Percentiles rank a stretch among this genome's conserved stretches.
Conservation (phyloP, 2,888 invertebrate species). For the Chironomus riparius region DNA sequence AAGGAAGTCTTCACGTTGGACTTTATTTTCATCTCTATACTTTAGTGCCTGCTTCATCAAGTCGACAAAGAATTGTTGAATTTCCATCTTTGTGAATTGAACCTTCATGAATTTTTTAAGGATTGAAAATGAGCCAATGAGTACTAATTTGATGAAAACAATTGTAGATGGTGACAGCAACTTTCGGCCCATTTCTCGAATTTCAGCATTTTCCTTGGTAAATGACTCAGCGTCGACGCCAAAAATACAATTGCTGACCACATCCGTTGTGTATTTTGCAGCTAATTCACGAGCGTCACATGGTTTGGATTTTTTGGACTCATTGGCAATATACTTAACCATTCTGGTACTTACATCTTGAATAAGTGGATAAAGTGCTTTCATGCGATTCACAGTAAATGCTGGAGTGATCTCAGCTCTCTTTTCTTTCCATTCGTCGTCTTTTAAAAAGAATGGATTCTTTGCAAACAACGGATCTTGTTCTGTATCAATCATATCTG, state of each 20-base stretch:
- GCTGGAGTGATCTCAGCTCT: slow-evolving; percentile 32
- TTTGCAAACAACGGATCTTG: slow-evolving; percentile 32
- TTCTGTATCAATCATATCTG: slow-evolving; percentile 17
- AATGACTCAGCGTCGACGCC: slow-evolving; percentile 43
- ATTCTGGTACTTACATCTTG: not conserved
- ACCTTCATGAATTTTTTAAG: slow-evolving; percentile 29
- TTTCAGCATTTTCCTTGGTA: slow-evolving; percentile 32
- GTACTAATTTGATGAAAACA: slow-evolving; percentile 29
- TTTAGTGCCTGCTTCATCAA: slow-evolving; percentile 33
- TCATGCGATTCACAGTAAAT: slow-evolving; percentile 29
- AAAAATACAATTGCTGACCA: slow-evolving; percentile 43
- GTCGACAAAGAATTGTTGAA: slow-evolving; percentile 22
- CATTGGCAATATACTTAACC: not conserved
- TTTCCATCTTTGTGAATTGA: slow-evolving; percentile 1
- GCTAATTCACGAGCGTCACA: slow-evolving; percentile 19
- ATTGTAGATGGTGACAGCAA: slow-evolving; percentile 34
- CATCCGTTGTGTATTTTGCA: slow-evolving; percentile 41
- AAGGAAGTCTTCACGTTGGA: slow-evolving; percentile 36
- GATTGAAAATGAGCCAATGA: slow-evolving; percentile 33
- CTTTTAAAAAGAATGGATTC: slow-evolving; percentile 34
- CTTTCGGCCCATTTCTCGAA: slow-evolving; percentile 34
- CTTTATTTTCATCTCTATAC: slow-evolving; percentile 32
- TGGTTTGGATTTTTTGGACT: not conserved
- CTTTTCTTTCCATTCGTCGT: slow-evolving; percentile 34
- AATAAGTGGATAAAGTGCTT: slow-evolving; percentile 27